phyloP scores from a whole-genome alignment of 2,113 vertebrate genomes.

The Peromyscus californicus region DNA sequence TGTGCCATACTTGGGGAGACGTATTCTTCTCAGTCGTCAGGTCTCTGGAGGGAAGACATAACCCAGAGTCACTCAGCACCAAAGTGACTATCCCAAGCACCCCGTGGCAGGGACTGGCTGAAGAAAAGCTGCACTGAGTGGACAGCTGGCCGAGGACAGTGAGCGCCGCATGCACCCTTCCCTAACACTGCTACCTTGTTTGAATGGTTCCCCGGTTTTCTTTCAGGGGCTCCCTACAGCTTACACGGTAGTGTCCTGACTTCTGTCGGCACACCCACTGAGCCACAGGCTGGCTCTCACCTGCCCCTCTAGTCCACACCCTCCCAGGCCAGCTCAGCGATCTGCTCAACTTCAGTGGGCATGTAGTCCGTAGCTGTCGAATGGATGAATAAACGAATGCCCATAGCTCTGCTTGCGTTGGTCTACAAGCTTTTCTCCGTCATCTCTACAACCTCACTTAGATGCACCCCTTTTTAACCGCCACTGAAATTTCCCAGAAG shows the following conservation, averaged over 20 bases:
- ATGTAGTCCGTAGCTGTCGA: not conserved
- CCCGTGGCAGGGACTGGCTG: not conserved
- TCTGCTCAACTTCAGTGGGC: not conserved
- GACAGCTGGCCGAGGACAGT: not conserved
- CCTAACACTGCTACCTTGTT: not conserved
- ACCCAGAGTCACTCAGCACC: not conserved
- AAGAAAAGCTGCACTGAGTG: not conserved
- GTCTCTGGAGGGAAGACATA: not conserved
- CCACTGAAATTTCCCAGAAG: slow-evolving; percentile 35
- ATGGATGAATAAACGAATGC: not conserved
- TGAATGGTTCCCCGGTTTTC: not conserved
- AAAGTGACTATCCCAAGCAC: not conserved
- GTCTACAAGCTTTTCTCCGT: slow-evolving; percentile 23
- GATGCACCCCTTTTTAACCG: not conserved
- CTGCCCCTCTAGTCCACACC: not conserved
- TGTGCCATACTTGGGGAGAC: not conserved
- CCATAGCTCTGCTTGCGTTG: not conserved
- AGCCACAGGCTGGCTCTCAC: not conserved
- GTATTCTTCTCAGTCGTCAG: not conserved
- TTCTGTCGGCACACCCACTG: not conserved
- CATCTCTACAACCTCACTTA: not conserved
- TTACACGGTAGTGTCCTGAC: not conserved
- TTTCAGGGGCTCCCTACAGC: not conserved
- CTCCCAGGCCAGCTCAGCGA: not conserved
- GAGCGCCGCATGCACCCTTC: no score